Percentiles rank a stretch among this genome's conserved stretches.
Evolutionary conservation across 2,113 vertebrate genomes (phyloP).

Genomic region (Loxodonta africana): DNA sequence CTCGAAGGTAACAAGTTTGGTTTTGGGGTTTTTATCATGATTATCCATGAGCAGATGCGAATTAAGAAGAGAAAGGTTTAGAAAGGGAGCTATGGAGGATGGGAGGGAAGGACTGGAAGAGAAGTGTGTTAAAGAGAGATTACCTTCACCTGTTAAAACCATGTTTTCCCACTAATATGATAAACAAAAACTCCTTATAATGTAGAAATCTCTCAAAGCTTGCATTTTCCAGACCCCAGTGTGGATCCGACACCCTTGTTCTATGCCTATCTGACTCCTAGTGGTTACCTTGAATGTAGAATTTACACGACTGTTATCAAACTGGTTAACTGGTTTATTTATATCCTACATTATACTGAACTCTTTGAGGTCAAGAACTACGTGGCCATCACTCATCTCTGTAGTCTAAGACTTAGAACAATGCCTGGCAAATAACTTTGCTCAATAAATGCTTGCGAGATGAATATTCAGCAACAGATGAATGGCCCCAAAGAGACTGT

Average conservation of each 20-base stretch:
- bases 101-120: not conserved
- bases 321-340: not conserved
- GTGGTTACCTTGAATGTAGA: not conserved
- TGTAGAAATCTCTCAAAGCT: not conserved
- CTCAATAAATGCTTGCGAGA: not conserved
- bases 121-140: not conserved
- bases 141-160: not conserved
- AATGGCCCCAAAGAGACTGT: not conserved
- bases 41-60: not conserved
- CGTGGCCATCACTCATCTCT: not conserved
- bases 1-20: too few species aligned
- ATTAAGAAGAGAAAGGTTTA: not conserved
- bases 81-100: not conserved
- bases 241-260: not conserved
- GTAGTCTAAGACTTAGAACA: not conserved
- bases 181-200: not conserved
- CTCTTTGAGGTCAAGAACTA: not conserved
- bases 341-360: not conserved
- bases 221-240: not conserved
- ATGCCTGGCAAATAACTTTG: not conserved
- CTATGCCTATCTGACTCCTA: not conserved
- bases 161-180: not conserved
- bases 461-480: not conserved
- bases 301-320: rapidly evolving
- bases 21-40: not conserved